phyloP scores from a whole-genome alignment of 2,888 invertebrate species.

The Conus canariensis region DNA sequence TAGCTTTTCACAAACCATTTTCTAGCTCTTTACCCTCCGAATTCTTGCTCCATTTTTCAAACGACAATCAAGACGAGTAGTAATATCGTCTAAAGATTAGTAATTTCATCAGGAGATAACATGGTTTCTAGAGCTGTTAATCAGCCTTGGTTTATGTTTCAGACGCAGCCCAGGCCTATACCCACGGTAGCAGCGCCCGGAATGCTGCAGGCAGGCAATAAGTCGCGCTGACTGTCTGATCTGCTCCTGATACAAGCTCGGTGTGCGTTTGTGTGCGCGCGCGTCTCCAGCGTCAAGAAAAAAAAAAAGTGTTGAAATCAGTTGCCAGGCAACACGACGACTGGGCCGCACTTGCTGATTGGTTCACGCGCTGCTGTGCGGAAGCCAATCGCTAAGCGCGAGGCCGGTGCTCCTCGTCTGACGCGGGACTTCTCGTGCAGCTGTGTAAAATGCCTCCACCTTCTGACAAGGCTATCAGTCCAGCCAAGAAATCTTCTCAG shows the following conservation, averaged over 20 bases:
- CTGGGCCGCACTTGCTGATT: not conserved
- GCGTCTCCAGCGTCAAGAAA: not conserved
- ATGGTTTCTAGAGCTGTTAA: not conserved
- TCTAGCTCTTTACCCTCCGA: too few relatives aligned
- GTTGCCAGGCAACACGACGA: not conserved
- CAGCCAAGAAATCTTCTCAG: not conserved
- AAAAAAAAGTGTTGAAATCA: not conserved
- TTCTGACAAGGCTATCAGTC: not conserved
- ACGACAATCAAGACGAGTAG: too few relatives aligned
- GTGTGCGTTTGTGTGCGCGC: not conserved
- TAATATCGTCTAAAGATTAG: too few relatives aligned
- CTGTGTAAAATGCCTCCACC: slow-evolving; percentile 35
- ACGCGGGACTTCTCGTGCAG: not conserved
- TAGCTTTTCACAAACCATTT: too few relatives aligned
- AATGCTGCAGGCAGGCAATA: not conserved
- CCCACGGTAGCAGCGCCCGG: not conserved
- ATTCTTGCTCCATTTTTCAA: too few relatives aligned
- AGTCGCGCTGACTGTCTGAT: not conserved
- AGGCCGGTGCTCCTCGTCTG: too few relatives aligned
- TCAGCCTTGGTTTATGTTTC: not conserved
- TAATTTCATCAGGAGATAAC: too few relatives aligned
- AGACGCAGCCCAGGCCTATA: not conserved
- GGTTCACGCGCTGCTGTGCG: not conserved
- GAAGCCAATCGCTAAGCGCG: slow-evolving; percentile 6
- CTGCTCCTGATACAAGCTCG: not conserved